phyloP scores from a whole-genome alignment of 2,888 invertebrate genomes.

The Diaperis boleti region DNA sequence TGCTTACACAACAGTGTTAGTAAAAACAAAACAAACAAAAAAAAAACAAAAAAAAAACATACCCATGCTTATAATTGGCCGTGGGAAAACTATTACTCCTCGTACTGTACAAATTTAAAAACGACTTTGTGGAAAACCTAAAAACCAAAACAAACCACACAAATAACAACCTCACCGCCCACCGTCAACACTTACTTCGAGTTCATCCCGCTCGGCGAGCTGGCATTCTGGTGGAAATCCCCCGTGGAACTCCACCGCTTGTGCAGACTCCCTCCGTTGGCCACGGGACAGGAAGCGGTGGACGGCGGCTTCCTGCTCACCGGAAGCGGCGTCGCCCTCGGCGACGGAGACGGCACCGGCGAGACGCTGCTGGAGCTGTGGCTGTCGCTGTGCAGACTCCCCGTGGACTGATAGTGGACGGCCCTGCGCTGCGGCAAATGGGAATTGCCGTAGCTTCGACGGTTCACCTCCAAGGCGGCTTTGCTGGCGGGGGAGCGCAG shows the following conservation, averaged over 20 bases:
- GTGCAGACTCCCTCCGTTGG: slow-evolving; percentile 68
- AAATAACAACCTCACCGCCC: slow-evolving; percentile 50
- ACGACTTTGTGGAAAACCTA: slow-evolving; percentile 81
- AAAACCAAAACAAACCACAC: slow-evolving; percentile 63
- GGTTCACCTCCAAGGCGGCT: slow-evolving; percentile 29
- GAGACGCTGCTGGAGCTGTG: slow-evolving; percentile 87
- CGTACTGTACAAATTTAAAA: slow-evolving; percentile 75
- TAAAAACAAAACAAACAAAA: slow-evolving; percentile 9
- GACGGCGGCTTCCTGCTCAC: slow-evolving; percentile 73
- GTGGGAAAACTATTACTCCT: slow-evolving; percentile 73
- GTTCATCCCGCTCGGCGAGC: slow-evolving; percentile 63
- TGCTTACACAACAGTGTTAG: not conserved
- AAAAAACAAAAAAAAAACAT: slow-evolving; percentile 66
- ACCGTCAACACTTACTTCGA: slow-evolving; percentile 57
- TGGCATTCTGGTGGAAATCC: slow-evolving; percentile 76
- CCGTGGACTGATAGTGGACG: slow-evolving; percentile 84
- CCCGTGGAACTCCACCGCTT: slow-evolving; percentile 89
- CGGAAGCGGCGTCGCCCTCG: slow-evolving; percentile 78
- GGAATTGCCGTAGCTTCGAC: slow-evolving; percentile 50
- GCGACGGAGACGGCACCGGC: slow-evolving; percentile 84
- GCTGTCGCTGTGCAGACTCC: slow-evolving; percentile 78
- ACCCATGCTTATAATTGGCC: slow-evolving; percentile 78
- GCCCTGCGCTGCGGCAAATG: slow-evolving; percentile 71
- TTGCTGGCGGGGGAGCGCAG: slow-evolving; percentile 48
- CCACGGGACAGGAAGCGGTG: slow-evolving; percentile 69